These are phyloP conservation scores for Xenopus laevis DNA, from an alignment of 2,113 vertebrate genomes.

Conservation along the genomic window DNA sequence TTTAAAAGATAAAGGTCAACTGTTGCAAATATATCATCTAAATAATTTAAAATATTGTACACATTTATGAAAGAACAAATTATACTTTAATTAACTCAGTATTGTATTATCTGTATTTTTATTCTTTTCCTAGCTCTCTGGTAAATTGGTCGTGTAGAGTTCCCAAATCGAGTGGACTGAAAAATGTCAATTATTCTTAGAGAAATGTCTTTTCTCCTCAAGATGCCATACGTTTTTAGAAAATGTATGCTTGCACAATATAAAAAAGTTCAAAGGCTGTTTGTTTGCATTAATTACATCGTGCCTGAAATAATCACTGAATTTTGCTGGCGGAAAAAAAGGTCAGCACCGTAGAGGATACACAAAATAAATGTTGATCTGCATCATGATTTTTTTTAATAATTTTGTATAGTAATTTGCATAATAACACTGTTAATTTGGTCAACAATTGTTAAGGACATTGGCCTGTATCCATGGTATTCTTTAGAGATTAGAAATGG, in stretches of 20 bases:
- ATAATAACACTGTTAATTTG: constrained; percentile 11
- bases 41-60: too few relatives aligned
- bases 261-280: constrained; percentile 30
- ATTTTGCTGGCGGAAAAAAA: constrained; percentile 25
- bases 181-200: background rate
- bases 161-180: background rate
- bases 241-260: constrained; percentile 16
- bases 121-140: background rate
- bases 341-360: constrained; percentile 17
- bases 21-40: too few relatives aligned
- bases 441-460: constrained; percentile 16
- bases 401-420: constrained; percentile 9
- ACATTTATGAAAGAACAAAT: too few relatives aligned
- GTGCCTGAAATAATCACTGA: constrained; percentile 19
- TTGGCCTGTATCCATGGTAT: constrained; percentile 1
- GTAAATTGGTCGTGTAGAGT: background rate
- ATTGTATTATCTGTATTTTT: background rate
- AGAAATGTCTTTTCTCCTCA: constrained; percentile 1
- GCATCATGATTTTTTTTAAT: background rate
- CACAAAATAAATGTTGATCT: constrained; percentile 12
- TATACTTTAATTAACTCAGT: too few relatives aligned
- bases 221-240: background rate
- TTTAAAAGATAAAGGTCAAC: too few relatives aligned
- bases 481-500: constrained; percentile 5
- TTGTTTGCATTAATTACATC: constrained; percentile 37